Evolutionary conservation across 2,888 invertebrate genomes (phyloP).

Genomic region (Trissolcus japonicus): DNA sequence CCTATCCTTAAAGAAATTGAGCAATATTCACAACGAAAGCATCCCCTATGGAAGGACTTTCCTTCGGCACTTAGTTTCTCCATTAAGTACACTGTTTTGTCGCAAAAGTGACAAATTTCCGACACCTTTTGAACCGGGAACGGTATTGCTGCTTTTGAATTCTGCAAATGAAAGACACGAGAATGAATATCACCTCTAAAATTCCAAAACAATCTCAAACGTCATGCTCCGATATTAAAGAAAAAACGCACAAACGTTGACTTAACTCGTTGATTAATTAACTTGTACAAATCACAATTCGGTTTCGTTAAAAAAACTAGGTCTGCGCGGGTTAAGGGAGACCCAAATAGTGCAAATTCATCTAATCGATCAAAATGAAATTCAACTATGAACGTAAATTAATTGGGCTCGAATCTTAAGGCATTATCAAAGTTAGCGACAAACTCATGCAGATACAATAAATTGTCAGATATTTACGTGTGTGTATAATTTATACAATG

Average conservation of each 20-base stretch:
- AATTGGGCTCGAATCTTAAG: neutral
- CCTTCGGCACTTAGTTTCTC: conserved; percentile 94
- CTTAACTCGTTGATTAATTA: neutral
- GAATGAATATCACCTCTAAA: conserved; percentile 7
- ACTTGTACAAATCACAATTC: conserved; percentile 3
- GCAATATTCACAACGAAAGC: conserved; percentile 96
- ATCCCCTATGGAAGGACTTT: conserved; percentile 92
- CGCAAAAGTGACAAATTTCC: conserved; percentile 91
- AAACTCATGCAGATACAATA: conserved; percentile 27
- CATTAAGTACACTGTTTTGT: conserved; percentile 94
- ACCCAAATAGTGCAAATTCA: conserved; percentile 50
- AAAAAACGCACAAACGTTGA: neutral
- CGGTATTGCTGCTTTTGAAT: conserved; percentile 79
- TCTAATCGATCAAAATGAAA: too few relatives aligned
- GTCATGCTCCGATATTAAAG: conserved; percentile 36
- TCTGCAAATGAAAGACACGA: conserved; percentile 72
- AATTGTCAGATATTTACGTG: conserved; percentile 19
- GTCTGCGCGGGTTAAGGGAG: conserved; percentile 24
- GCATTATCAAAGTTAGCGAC: conserved; percentile 13
- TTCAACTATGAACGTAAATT: neutral
- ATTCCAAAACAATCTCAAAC: conserved; percentile 13
- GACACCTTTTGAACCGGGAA: conserved; percentile 83
- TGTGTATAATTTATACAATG: neutral
- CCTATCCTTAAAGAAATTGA: conserved; percentile 89
- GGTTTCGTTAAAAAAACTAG: conserved; percentile 3